phyloP scores from a whole-genome alignment of 2,888 invertebrate genomes.

The Leistus spinibarbis region DNA sequence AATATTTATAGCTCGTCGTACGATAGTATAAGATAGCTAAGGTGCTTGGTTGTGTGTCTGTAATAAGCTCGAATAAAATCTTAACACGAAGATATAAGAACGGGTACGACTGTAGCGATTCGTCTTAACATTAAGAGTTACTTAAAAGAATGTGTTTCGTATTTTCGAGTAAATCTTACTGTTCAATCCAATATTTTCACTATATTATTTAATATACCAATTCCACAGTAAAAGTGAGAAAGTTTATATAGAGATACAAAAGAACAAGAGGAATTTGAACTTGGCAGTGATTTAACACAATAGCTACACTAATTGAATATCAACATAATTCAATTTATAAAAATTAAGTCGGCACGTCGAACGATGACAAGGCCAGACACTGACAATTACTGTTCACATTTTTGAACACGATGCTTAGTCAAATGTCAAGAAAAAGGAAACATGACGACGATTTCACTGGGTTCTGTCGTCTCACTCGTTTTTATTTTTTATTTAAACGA shows the following conservation, averaged over 20 bases:
- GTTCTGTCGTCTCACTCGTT: neutral
- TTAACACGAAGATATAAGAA: too few relatives aligned
- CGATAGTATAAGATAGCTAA: too few relatives aligned
- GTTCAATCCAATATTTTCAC: too few relatives aligned
- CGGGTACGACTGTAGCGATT: too few relatives aligned
- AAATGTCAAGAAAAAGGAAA: neutral
- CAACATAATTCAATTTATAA: conserved; percentile 33
- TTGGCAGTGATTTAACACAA: conserved; percentile 15
- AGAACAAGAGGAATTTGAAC: neutral
- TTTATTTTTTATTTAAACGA: conserved; percentile 43
- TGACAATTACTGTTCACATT: neutral
- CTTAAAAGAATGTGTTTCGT: too few relatives aligned
- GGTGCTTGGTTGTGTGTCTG: too few relatives aligned
- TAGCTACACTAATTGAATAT: conserved; percentile 26
- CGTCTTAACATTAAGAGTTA: too few relatives aligned
- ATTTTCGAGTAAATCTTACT: too few relatives aligned
- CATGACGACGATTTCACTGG: neutral
- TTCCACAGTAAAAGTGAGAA: neutral
- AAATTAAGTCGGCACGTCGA: conserved; percentile 6
- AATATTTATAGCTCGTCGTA: too few relatives aligned
- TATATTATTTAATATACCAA: too few relatives aligned
- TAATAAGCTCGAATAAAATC: too few relatives aligned
- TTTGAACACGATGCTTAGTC: neutral
- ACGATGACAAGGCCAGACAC: neutral
- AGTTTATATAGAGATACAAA: too few relatives aligned